Base-by-base conservation (phyloP, 2,888 invertebrate genomes). In the Leptarthrus brevirostris region DNA sequence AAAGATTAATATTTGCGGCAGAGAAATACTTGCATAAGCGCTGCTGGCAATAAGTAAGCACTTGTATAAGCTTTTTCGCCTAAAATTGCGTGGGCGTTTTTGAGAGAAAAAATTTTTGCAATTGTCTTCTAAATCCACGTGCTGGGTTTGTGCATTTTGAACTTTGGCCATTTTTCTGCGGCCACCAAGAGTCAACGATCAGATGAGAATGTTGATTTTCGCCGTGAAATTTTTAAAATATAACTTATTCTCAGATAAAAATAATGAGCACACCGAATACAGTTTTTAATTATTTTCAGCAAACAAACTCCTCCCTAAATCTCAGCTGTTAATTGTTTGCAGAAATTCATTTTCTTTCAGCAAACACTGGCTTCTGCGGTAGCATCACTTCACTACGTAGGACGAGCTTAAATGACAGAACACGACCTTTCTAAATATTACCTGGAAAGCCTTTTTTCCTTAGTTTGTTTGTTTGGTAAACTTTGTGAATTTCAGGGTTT, bases 401-500 rank as follows among this genome's bases (percentile, higher is more conserved):
- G 8, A 40, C 40, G 12, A 40, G 3, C 40, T 3, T 6, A 40
- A 8, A 12, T 6, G 12, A 40, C 40, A 40, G 40, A 40, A 8
- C 40, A 40, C 40, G 40, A 40, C 40, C 40, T 40, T 40, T 40
- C 40, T 40, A 40, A 40, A 40, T 40, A 12, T 40, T 40, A 40
- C 40, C 40, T 40, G 6, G 40, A 40, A 40, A 40, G 8, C 40
- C 40, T 40, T 40, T 40, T 40, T 40, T 40, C n/a, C 12, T n/a
- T 40, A 36, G 40, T 30, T 16, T 16, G 36, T 58, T 36, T 20
- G 58, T 30, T 30, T 36, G 36, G 20, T 36, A 36, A 58, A 58
- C 18, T 58, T 40, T 58, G 5, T 8, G 20, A 58, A 36, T 58
- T 58, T 34, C 18, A 58, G 58, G 58, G 36, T 58, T 58, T 58